Evolutionary conservation across 2,113 vertebrate species (phyloP).

Genomic region (Fukomys damarensis): DNA sequence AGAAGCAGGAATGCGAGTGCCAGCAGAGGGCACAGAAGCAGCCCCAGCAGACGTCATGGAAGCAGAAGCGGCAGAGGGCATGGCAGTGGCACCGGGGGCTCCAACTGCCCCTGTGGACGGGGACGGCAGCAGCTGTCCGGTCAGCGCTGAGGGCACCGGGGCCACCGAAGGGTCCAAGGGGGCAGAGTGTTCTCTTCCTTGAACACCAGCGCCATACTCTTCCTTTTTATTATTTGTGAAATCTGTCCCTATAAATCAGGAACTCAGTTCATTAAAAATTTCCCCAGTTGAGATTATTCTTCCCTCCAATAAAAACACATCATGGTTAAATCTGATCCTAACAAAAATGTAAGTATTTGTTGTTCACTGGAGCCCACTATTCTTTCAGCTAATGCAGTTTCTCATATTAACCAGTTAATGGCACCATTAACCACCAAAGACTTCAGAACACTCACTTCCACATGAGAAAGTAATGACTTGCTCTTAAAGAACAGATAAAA

Average conservation of each 20-base stretch:
- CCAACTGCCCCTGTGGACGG: conserved; percentile 65
- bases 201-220: conserved; percentile 80
- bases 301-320: neutral
- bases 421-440: neutral
- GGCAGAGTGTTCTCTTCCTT: conserved; percentile 83
- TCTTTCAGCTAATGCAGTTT: neutral
- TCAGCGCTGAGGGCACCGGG: neutral
- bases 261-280: conserved; percentile 5
- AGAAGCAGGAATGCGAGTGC: neutral
- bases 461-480: neutral
- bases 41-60: conserved; percentile 7
- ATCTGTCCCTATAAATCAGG: conserved; percentile 82
- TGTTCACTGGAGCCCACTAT: neutral
- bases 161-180: conserved; percentile 83
- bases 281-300: neutral
- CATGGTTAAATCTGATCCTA: conserved; percentile 7
- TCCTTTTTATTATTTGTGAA: conserved; percentile 83
- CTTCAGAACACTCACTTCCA: neutral
- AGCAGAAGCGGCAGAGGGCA: neutral
- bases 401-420: neutral
- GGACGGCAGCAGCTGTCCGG: conserved; percentile 11
- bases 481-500: neutral
- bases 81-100: conserved; percentile 64
- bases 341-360: neutral
- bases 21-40: neutral